These are phyloP conservation scores for Polymixis lichenea DNA, from an alignment of 2,888 invertebrate genomes.

Conservation along the genomic window DNA sequence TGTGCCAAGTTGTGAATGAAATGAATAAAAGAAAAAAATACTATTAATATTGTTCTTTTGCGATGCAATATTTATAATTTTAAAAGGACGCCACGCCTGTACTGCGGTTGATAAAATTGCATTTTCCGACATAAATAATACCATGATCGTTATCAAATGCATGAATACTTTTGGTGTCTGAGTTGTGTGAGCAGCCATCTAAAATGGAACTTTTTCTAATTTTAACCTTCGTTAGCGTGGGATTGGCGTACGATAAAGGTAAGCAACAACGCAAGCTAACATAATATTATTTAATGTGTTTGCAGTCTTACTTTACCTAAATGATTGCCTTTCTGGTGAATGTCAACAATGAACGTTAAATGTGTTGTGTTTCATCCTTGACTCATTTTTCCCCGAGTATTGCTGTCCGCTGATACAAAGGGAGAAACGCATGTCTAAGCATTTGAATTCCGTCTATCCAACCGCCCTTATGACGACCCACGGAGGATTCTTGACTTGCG, in stretches of 20 bases:
- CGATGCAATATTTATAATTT: conserved; percentile 38
- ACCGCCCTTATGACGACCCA: no score
- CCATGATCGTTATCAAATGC: conserved; percentile 48
- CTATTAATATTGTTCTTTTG: conserved; percentile 19
- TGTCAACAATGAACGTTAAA: conserved; percentile 7
- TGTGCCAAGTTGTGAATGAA: conserved; percentile 29
- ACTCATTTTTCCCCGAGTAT: background rate
- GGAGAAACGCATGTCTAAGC: no score
- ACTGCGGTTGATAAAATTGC: conserved; percentile 49
- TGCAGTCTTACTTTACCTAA: background rate
- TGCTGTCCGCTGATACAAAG: no score
- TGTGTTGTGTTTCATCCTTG: background rate
- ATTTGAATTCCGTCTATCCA: no score
- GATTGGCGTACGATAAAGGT: conserved; percentile 83
- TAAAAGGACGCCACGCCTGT: conserved; percentile 68
- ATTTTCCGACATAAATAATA: conserved; percentile 21
- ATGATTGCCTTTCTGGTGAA: background rate
- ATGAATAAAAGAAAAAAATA: conserved; percentile 12
- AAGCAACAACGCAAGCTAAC: conserved; percentile 50
- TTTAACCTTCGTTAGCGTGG: conserved; percentile 76
- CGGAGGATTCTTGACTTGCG: no score
- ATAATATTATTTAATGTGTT: conserved; percentile 7
- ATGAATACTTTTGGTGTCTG: conserved; percentile 47
- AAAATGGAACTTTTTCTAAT: conserved; percentile 80
- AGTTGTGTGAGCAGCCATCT: conserved; percentile 54